Conservation (phyloP, 1,140 invertebrate species). For the Cotesia typhae region DNA sequence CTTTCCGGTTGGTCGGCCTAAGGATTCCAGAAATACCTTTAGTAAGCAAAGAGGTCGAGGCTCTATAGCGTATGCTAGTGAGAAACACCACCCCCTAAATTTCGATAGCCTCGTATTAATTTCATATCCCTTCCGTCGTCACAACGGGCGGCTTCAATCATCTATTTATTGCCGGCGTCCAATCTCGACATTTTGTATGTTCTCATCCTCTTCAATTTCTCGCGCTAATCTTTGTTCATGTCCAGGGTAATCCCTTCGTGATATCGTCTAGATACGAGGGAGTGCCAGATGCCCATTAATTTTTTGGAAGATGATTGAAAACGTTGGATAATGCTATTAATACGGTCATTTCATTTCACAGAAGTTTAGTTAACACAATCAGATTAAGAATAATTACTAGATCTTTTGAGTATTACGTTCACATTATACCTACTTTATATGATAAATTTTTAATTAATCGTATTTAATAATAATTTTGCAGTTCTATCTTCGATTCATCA, state of each 20-base stretch:
- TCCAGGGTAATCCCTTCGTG: slow-evolving; percentile 31
- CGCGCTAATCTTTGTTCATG: slow-evolving; percentile 6
- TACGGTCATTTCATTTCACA: slow-evolving; percentile 10
- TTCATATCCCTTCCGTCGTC: slow-evolving; percentile 59
- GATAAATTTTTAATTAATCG: too few species aligned
- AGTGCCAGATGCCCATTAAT: slow-evolving; percentile 51
- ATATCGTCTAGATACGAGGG: slow-evolving; percentile 56
- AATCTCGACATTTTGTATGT: slow-evolving; percentile 25
- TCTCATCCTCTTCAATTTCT: neutral
- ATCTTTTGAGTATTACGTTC: too few species aligned
- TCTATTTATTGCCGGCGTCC: slow-evolving; percentile 56
- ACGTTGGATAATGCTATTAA: slow-evolving; percentile 18
- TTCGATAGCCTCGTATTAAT: slow-evolving; percentile 56
- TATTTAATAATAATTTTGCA: too few species aligned
- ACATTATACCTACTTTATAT: too few species aligned
- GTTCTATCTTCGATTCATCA: too few species aligned
- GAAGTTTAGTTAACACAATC: neutral
- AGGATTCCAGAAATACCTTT: slow-evolving; percentile 62
- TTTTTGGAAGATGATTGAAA: slow-evolving; percentile 52
- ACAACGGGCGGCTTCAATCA: slow-evolving; percentile 49
- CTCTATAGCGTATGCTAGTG: slow-evolving; percentile 30
- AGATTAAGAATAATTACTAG: neutral
- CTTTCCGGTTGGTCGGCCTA: slow-evolving; percentile 59
- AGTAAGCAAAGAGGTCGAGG: slow-evolving; percentile 45
- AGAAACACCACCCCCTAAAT: slow-evolving; percentile 35